Conservation (phyloP, 1,140 invertebrate species). For the Plutomurus gul region DNA sequence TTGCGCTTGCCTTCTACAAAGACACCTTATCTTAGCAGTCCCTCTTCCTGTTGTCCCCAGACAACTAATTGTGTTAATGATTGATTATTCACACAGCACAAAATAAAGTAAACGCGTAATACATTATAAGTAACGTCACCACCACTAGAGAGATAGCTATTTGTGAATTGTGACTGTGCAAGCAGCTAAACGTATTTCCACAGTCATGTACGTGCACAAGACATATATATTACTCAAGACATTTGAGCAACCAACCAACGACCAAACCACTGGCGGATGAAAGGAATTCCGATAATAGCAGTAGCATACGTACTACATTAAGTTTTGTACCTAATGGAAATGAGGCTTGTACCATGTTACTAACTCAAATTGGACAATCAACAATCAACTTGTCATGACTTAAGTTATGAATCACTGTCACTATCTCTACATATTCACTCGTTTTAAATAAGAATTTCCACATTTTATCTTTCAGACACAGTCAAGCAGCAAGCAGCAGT, state of each 20-base stretch:
- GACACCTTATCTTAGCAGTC: constrained; percentile 1
- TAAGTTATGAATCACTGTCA: constrained; percentile 5
- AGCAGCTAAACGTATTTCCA: too few species aligned
- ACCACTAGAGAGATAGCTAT: too few species aligned
- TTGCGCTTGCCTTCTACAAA: background rate
- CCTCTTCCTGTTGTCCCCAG: constrained; percentile 26
- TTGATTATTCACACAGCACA: constrained; percentile 9
- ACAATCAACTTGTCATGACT: background rate
- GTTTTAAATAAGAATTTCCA: background rate
- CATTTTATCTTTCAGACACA: background rate
- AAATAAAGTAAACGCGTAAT: too few species aligned
- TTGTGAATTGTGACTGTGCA: too few species aligned
- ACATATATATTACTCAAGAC: too few species aligned
- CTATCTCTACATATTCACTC: constrained; percentile 9
- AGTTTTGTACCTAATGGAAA: too few species aligned
- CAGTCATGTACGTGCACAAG: too few species aligned
- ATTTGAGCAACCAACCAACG: too few species aligned
- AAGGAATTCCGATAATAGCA: too few species aligned
- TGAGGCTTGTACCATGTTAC: background rate
- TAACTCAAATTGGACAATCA: background rate
- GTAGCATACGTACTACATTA: too few species aligned
- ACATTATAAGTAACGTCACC: too few species aligned
- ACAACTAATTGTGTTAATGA: constrained; percentile 30
- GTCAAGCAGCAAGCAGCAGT: background rate
- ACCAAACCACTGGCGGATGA: too few species aligned